Conservation (phyloP, 2,797 vertebrate species). For the Vultur gryphus region DNA sequence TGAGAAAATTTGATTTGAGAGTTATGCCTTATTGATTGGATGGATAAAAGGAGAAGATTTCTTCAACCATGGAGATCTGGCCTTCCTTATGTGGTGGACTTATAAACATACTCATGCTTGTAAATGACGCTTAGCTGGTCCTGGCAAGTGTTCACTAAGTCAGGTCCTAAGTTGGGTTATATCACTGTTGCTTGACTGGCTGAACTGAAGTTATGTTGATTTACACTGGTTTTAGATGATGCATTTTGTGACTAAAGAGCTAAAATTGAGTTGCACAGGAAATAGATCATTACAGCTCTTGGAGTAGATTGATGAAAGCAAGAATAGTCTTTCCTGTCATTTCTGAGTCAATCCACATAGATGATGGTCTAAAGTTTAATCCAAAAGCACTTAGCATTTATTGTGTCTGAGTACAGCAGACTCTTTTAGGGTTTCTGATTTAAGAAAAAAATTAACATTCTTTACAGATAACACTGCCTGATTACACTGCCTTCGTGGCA, state of each 20-base stretch:
- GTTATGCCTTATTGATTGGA: background rate
- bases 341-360: background rate
- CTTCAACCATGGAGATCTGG: background rate
- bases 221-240: background rate
- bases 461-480: background rate
- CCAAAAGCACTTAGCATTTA: background rate
- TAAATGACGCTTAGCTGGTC: background rate
- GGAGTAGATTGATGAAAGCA: background rate
- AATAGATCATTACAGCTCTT: background rate
- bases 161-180: background rate
- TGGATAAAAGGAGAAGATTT: background rate
- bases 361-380: background rate
- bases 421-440: background rate
- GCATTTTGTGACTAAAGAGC: background rate
- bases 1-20: background rate
- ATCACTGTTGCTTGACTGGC: background rate
- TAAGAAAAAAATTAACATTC: background rate
- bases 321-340: background rate
- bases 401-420: background rate
- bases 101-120: background rate
- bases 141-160: background rate
- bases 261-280: background rate
- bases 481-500: background rate
- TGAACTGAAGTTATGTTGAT: background rate
- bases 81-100: background rate